Evolutionary conservation across 2,888 invertebrate species (phyloP).

Genomic region (Cataglyphis rosenhaueri): DNA sequence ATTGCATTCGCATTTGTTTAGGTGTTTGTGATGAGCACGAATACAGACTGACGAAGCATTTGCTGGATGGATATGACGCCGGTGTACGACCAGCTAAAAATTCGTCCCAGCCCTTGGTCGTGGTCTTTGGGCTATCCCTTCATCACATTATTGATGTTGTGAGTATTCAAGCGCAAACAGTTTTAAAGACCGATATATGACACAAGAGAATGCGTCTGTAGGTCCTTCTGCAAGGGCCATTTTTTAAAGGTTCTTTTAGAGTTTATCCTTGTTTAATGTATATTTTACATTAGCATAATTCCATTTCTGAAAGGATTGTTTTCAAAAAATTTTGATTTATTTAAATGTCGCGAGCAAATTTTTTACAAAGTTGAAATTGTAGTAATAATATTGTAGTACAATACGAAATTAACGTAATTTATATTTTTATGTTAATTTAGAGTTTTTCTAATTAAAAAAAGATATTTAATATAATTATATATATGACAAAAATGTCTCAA

Average conservation of each 20-base stretch:
- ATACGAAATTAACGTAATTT: background rate
- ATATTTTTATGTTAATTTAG: no score
- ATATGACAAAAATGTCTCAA: background rate
- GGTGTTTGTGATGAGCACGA: slow-evolving; percentile 89
- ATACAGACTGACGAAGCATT: slow-evolving; percentile 90
- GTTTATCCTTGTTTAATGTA: background rate
- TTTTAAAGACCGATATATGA: slow-evolving; percentile 14
- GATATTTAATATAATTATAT: background rate
- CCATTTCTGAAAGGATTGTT: background rate
- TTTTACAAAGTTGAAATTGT: background rate
- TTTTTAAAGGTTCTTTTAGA: background rate
- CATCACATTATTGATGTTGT: slow-evolving; percentile 96
- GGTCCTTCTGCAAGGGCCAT: no score
- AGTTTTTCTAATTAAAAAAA: background rate
- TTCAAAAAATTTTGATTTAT: background rate
- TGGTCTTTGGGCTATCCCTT: slow-evolving; percentile 93
- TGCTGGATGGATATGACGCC: slow-evolving; percentile 92
- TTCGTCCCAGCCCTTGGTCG: slow-evolving; percentile 91
- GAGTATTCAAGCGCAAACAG: slow-evolving; percentile 83
- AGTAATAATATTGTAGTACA: background rate
- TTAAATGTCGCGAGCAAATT: background rate
- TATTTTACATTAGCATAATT: background rate
- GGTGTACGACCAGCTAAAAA: slow-evolving; percentile 92
- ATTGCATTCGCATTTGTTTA: slow-evolving; percentile 46
- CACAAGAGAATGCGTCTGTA: background rate